These are phyloP conservation scores for Enteromius unitaeniatus DNA, from an alignment of 2,797 vertebrate species.

Conservation along the genomic window DNA sequence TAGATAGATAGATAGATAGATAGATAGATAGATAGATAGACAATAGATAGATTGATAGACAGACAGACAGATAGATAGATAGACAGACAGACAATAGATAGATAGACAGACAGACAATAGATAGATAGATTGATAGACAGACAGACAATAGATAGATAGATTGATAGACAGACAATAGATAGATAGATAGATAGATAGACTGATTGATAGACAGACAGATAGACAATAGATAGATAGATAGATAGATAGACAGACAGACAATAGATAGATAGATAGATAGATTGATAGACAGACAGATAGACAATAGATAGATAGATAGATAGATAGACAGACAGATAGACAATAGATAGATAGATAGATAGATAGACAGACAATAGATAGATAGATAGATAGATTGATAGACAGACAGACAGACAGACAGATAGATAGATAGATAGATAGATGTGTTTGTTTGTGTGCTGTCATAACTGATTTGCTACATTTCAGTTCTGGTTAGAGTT, in stretches of 20 bases:
- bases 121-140: conserved; percentile 42
- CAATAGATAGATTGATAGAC: neutral
- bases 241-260: neutral
- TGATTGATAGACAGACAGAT: neutral
- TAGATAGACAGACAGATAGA: conserved; percentile 38
- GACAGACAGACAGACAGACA: conserved; percentile 53
- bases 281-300: conserved; percentile 18
- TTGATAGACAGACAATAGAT: conserved; percentile 18
- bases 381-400: conserved; percentile 71
- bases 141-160: conserved; percentile 57
- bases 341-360: conserved; percentile 51
- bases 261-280: neutral
- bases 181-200: neutral
- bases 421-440: conserved; percentile 48
- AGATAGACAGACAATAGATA: conserved; percentile 29
- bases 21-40: too few relatives aligned
- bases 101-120: too few relatives aligned
- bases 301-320: neutral
- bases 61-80: conserved; percentile 59
- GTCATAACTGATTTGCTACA: conserved; percentile 66
- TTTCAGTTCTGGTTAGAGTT: conserved; percentile 48
- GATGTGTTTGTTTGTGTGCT: conserved; percentile 70
- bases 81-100: neutral
- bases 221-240: neutral
- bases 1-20: too few relatives aligned